Evolutionary conservation across 2,797 vertebrate genomes (phyloP).

Genomic region (Pangasius larnaudii): DNA sequence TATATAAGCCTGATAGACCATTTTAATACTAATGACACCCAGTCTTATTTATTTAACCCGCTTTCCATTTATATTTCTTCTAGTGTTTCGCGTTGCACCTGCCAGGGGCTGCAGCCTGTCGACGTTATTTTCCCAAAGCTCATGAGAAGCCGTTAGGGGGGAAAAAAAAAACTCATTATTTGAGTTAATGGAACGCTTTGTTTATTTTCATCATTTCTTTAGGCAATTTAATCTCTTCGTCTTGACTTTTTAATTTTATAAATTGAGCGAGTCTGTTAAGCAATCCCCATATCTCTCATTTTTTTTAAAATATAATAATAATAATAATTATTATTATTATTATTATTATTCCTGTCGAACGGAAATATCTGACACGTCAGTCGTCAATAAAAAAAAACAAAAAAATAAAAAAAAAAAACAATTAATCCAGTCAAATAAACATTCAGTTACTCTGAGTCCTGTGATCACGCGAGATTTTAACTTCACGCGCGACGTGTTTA

Average conservation of each 20-base stretch:
- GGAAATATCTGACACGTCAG: not conserved
- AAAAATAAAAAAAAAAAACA: too few species aligned
- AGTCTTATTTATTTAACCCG: not conserved
- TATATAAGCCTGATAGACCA: not conserved
- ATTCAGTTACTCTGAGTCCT: not conserved
- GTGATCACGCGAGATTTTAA: constrained; percentile 30
- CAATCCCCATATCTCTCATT: not conserved
- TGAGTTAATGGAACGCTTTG: not conserved
- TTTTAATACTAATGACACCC: not conserved
- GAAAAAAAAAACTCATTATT: not conserved
- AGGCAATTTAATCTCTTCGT: not conserved
- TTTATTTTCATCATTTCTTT: not conserved
- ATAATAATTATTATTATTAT: not conserved
- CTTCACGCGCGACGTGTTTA: constrained; percentile 9
- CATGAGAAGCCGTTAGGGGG: not conserved
- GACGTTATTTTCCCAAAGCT: not conserved
- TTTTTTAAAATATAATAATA: too few species aligned
- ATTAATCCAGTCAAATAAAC: not conserved
- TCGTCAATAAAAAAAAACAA: not conserved
- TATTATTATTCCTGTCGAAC: not conserved
- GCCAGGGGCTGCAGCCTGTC: not conserved
- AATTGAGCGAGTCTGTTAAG: not conserved
- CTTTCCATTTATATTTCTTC: not conserved
- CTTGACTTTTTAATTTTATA: not conserved
- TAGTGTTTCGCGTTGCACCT: not conserved